A percentile compares a stretch with the other conserved stretches of the same genome.
phyloP scores from a whole-genome alignment of 1,140 invertebrate genomes.

The Prorops nasuta region DNA sequence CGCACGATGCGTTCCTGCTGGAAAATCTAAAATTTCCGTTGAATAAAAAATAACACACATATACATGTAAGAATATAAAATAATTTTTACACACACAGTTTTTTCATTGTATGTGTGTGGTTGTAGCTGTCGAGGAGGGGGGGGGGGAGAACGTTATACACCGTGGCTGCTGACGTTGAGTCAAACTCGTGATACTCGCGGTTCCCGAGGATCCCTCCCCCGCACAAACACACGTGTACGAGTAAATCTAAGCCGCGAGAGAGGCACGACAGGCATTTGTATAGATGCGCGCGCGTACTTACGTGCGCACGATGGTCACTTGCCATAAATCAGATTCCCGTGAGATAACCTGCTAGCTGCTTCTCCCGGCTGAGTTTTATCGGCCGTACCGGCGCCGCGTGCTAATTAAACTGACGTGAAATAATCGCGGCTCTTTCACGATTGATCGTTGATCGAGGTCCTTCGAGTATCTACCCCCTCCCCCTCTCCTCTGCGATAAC shows the following conservation, averaged over 20 bases:
- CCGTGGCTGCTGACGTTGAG: too few relatives aligned
- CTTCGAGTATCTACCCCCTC: conserved; percentile 17
- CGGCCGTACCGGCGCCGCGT: conserved; percentile 49
- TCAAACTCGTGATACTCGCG: background rate
- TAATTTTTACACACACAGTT: too few relatives aligned
- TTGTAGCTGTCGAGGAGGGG: too few relatives aligned
- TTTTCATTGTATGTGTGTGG: too few relatives aligned
- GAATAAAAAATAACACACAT: too few relatives aligned
- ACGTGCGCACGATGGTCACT: conserved; percentile 43
- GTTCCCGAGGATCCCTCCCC: background rate
- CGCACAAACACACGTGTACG: background rate
- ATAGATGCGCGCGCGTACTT: conserved; percentile 14
- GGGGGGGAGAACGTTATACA: too few relatives aligned
- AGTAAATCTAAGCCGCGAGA: background rate
- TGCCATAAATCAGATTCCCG: conserved; percentile 56
- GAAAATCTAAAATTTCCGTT: too few relatives aligned
- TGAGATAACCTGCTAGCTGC: conserved; percentile 50
- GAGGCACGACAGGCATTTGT: conserved; percentile 10
- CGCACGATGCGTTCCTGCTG: too few relatives aligned
- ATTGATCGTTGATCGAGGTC: conserved; percentile 56
- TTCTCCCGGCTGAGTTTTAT: conserved; percentile 52
- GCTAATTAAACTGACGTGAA: conserved; percentile 58
- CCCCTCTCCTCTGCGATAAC: background rate
- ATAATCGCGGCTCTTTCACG: conserved; percentile 52
- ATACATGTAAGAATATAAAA: too few relatives aligned